Conservation (phyloP, 30 jellyfish, hydroid and myxozoan genomes). For the Pelagia noctiluca region DNA sequence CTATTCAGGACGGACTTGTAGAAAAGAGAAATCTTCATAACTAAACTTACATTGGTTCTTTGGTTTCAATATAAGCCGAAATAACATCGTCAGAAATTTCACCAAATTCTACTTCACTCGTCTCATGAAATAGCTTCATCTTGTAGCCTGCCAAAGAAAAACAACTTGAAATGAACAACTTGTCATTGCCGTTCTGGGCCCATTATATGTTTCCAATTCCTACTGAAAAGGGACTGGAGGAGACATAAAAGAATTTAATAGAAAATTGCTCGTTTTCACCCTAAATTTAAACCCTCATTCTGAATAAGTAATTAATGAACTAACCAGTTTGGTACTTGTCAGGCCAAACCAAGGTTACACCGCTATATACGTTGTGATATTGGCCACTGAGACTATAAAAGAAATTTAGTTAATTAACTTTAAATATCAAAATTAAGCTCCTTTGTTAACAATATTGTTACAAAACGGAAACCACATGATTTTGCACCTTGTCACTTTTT, state of each 20-base stretch:
- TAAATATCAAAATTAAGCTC: no score
- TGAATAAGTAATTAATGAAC: background rate
- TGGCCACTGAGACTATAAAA: slow-evolving; percentile 64
- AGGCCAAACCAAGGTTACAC: slow-evolving; percentile 84
- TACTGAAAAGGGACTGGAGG: no score
- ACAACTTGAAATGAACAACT: no score
- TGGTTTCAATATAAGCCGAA: slow-evolving; percentile 69
- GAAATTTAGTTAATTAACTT: no score
- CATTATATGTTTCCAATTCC: no score
- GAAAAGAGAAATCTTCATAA: background rate
- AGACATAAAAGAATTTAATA: no score
- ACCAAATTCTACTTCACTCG: slow-evolving; percentile 92
- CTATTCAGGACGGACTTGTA: background rate
- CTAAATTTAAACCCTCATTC: no score
- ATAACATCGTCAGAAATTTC: slow-evolving; percentile 77
- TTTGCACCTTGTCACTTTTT: no score
- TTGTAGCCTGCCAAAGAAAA: slow-evolving; percentile 26
- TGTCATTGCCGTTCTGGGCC: no score
- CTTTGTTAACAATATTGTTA: no score
- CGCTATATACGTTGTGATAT: slow-evolving; percentile 87
- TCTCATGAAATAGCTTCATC: slow-evolving; percentile 68
- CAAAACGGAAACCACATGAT: no score
- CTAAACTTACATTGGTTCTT: slow-evolving; percentile 91
- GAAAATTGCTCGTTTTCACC: no score
- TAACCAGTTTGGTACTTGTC: slow-evolving; percentile 7